Conservation (phyloP, 2,888 invertebrate genomes). For the Cosmia pyralina region DNA sequence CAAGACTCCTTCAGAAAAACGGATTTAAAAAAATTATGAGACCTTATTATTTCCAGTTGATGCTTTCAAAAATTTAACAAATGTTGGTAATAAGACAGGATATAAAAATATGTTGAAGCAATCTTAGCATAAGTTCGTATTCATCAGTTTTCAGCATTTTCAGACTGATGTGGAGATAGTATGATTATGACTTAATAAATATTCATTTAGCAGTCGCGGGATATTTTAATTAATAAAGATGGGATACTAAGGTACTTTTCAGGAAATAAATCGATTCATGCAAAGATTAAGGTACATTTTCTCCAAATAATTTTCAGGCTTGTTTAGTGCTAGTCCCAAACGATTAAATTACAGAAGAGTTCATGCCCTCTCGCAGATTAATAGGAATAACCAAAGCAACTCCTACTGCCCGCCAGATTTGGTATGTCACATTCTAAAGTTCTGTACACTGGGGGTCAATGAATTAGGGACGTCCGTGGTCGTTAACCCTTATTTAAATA, state of each 20-base stretch:
- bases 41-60: background rate
- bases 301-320: background rate
- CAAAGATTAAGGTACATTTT: background rate
- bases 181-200: no score
- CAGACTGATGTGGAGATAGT: background rate
- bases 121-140: background rate
- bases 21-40: background rate
- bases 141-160: background rate
- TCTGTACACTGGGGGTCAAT: constrained; percentile 31
- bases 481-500: constrained; percentile 16
- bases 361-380: constrained; percentile 24
- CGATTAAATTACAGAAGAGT: constrained; percentile 12
- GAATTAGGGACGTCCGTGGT: constrained; percentile 24
- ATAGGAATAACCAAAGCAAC: constrained; percentile 18
- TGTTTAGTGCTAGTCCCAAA: background rate
- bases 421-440: constrained; percentile 27
- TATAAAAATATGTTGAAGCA: background rate
- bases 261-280: background rate
- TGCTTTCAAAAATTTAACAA: background rate
- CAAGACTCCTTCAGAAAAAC: background rate
- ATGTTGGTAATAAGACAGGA: no score
- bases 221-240: no score
- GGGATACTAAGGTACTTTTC: background rate
- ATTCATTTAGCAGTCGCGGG: background rate
- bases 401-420: constrained; percentile 25